A percentile compares a stretch with the other conserved stretches of the same genome.
Conservation (phyloP, 1,140 invertebrate genomes). For the Caenorhabditis brenneri region DNA sequence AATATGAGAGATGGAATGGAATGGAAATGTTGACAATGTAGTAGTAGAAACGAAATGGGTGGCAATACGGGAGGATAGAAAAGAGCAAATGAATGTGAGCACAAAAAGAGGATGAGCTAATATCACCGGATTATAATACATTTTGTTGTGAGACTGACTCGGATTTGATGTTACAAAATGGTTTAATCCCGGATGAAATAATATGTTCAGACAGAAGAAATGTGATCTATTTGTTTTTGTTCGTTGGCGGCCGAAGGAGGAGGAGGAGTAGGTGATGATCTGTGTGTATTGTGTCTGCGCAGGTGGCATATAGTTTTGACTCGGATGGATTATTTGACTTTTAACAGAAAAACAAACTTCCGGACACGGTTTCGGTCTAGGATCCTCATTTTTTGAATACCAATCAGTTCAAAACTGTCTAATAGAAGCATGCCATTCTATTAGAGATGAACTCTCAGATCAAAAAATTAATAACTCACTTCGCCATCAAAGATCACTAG, state of each 20-base stretch:
- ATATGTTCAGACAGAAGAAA: background rate
- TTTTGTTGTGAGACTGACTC: background rate
- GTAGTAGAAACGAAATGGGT: background rate
- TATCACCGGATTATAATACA: background rate
- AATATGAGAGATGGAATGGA: background rate
- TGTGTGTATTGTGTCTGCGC: background rate
- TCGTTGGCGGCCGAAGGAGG: no score
- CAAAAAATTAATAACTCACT: no score
- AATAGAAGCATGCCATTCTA: no score
- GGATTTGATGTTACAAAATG: background rate
- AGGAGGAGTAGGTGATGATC: background rate
- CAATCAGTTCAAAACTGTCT: no score
- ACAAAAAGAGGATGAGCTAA: background rate
- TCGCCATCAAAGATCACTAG: no score
- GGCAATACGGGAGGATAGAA: background rate
- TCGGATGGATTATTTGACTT: background rate
- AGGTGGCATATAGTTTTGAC: background rate
- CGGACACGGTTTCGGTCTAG: background rate
- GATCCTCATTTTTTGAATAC: background rate
- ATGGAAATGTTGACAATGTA: background rate
- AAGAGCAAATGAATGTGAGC: background rate
- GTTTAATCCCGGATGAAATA: background rate
- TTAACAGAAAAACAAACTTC: background rate
- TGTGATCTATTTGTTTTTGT: conserved; percentile 1
- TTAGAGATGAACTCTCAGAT: no score